These are phyloP conservation scores for Labia minor DNA, from an alignment of 2,888 invertebrate species.

Conservation along the genomic window DNA sequence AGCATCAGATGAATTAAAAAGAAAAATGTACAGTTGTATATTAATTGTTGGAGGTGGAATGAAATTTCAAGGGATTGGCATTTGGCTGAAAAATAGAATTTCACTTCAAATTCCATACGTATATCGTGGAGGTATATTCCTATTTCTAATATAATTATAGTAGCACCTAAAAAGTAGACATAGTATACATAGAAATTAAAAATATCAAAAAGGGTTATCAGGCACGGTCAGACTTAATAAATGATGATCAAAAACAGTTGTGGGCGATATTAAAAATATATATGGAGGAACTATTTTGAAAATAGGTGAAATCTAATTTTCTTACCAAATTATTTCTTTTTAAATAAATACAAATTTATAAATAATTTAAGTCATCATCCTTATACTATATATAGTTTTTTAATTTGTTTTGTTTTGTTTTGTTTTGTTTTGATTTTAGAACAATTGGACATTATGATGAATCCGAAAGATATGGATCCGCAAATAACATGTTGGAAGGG, in stretches of 20 bases:
- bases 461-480: slow-evolving; percentile 86
- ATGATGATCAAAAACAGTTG: no score
- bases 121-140: slow-evolving; percentile 50
- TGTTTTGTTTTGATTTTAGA: slow-evolving; percentile 39
- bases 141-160: not conserved
- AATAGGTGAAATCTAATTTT: not conserved
- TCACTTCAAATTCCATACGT: slow-evolving; percentile 71
- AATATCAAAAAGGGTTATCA: no score
- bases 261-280: slow-evolving; percentile 17
- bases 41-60: slow-evolving; percentile 86
- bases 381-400: no score
- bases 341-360: not conserved
- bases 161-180: not conserved
- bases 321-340: not conserved
- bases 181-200: no score
- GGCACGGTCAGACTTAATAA: no score
- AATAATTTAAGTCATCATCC: no score
- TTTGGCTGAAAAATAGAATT: slow-evolving; percentile 80
- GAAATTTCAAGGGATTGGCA: slow-evolving; percentile 71
- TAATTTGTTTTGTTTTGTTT: not conserved
- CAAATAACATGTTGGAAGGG: slow-evolving; percentile 89
- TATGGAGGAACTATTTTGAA: slow-evolving; percentile 20
- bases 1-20: slow-evolving; percentile 76
- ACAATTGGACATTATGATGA: slow-evolving; percentile 78
- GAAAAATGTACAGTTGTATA: slow-evolving; percentile 89